These are phyloP conservation scores for Cephus nigrinus DNA, from an alignment of 2,888 invertebrate genomes.

Conservation along the genomic window DNA sequence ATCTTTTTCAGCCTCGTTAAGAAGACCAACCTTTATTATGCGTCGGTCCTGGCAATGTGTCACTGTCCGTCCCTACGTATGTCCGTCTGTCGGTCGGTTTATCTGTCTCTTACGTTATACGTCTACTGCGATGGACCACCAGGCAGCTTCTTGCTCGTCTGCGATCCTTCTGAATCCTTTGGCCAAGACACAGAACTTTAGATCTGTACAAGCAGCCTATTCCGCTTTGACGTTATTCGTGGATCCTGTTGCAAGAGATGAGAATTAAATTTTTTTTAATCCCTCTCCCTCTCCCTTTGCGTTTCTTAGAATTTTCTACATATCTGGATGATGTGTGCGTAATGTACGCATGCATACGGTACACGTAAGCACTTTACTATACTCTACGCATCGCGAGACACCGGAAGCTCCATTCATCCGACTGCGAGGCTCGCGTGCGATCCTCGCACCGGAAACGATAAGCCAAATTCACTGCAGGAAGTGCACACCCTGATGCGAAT, in stretches of 20 bases:
- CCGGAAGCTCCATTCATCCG: background rate
- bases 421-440: background rate
- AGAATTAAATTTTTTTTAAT: background rate
- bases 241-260: background rate
- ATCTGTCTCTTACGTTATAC: background rate
- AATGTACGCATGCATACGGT: too few species aligned
- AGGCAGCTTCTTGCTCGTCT: slow-evolving; percentile 5
- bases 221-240: background rate
- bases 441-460: background rate
- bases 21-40: background rate
- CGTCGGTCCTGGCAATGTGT: slow-evolving; percentile 1
- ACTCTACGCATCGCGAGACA: background rate
- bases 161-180: background rate
- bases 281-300: background rate
- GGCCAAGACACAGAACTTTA: background rate
- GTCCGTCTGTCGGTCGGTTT: background rate
- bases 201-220: background rate
- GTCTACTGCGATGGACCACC: background rate
- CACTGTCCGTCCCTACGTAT: background rate
- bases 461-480: background rate
- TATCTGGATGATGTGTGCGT: background rate
- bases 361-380: background rate
- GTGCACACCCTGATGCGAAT: background rate
- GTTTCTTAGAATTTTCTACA: background rate
- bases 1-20: slow-evolving; percentile 1